These are phyloP conservation scores for Malurus leucopterus DNA, from an alignment of 2,797 vertebrate genomes.

Conservation along the genomic window DNA sequence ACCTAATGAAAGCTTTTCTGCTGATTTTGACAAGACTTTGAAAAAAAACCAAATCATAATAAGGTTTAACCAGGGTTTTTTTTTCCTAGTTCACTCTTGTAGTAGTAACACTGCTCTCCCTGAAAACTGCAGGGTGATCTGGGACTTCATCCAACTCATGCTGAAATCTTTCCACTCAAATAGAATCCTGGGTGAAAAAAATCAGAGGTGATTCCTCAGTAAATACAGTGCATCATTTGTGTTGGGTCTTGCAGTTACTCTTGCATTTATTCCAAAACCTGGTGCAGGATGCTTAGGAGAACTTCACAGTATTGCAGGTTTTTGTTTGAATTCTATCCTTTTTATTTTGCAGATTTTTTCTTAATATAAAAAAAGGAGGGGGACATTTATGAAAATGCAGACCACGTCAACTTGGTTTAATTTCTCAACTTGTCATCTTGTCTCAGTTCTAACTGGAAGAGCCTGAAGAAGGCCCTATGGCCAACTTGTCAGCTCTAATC, in stretches of 20 bases:
- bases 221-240: neutral
- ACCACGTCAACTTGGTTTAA: constrained; percentile 41
- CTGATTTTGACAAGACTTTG: neutral
- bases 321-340: neutral
- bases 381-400: constrained; percentile 11
- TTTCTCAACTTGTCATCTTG: constrained; percentile 45
- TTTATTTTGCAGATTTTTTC: neutral
- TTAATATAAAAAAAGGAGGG: neutral
- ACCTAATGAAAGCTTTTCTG: neutral
- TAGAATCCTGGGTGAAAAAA: constrained; percentile 1
- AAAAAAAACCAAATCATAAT: neutral
- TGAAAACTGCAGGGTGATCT: neutral
- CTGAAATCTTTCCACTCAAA: constrained; percentile 30
- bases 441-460: constrained; percentile 28
- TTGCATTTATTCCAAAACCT: neutral
- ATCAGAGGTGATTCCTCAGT: constrained; percentile 8
- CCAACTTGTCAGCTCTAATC: constrained; percentile 65
- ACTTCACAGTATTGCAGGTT: neutral
- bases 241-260: neutral
- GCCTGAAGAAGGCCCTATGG: constrained; percentile 61
- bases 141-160: neutral
- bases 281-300: neutral
- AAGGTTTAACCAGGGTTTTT: neutral
- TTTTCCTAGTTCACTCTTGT: neutral
- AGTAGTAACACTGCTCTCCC: neutral